Percentiles rank a stretch among this genome's conserved stretches.
phyloP scores from a whole-genome alignment of 2,113 vertebrate genomes.

The Stigmatopora argus region DNA sequence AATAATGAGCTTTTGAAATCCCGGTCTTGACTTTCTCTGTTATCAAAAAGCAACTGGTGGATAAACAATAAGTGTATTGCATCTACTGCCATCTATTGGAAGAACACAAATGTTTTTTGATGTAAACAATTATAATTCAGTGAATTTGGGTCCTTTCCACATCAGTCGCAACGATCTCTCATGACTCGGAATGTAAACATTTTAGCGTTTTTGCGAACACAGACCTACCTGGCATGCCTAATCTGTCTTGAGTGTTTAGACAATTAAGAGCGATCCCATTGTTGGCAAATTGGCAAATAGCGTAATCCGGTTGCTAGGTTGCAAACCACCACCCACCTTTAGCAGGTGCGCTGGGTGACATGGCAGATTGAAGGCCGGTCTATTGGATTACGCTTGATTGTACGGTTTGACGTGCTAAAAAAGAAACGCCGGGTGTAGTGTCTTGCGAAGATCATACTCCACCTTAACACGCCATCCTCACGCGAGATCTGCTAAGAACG shows the following conservation, averaged over 20 bases:
- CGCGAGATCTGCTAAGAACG: slow-evolving; percentile 32
- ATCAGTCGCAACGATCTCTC: background rate
- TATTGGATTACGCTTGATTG: slow-evolving; percentile 23
- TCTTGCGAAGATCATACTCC: slow-evolving; percentile 41
- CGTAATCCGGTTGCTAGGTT: slow-evolving; percentile 65
- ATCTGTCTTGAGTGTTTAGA: slow-evolving; percentile 52
- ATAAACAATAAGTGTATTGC: background rate
- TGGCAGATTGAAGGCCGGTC: slow-evolving; percentile 44
- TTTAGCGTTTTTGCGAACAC: slow-evolving; percentile 28
- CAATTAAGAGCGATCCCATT: slow-evolving; percentile 60
- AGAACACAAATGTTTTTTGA: background rate
- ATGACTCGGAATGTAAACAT: background rate
- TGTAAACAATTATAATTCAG: background rate
- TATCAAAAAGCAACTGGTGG: too few relatives aligned
- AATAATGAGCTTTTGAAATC: background rate
- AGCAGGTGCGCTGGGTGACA: slow-evolving; percentile 45
- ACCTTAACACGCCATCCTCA: slow-evolving; percentile 34
- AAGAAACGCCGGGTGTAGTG: slow-evolving; percentile 49
- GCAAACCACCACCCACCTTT: slow-evolving; percentile 48
- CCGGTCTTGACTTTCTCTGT: background rate
- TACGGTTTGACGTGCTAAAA: slow-evolving; percentile 52
- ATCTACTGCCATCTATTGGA: background rate
- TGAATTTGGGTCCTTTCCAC: background rate
- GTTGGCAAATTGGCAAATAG: slow-evolving; percentile 62
- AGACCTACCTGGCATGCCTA: slow-evolving; percentile 44